Conservation (phyloP, 2,797 vertebrate genomes). For the Megaceryle alcyon region DNA sequence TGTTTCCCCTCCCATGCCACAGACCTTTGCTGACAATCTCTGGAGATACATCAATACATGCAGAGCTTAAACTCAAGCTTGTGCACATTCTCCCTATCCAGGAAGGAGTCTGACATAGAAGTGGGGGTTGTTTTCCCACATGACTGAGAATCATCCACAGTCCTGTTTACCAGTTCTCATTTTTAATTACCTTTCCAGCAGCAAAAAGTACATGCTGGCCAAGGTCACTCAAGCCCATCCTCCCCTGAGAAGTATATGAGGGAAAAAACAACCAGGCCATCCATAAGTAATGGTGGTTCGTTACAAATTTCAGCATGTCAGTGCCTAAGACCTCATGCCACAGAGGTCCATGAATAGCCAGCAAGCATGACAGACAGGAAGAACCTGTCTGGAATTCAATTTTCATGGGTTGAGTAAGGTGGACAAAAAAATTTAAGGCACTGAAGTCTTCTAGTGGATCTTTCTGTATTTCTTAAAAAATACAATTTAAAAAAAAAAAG, state of each 20-base stretch:
- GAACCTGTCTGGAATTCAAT: not conserved
- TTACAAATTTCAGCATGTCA: not conserved
- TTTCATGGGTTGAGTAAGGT: not conserved
- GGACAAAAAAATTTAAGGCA: not conserved
- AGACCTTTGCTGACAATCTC: not conserved
- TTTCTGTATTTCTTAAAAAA: not conserved
- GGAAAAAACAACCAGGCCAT: not conserved
- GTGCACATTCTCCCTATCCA: not conserved
- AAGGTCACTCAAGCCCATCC: not conserved
- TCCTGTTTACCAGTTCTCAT: not conserved
- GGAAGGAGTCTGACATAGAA: not conserved
- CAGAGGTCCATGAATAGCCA: not conserved
- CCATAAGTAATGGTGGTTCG: not conserved
- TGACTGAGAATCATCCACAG: not conserved
- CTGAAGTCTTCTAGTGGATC: not conserved
- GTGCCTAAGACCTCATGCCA: not conserved
- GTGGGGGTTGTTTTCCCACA: not conserved
- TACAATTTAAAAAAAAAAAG: not conserved
- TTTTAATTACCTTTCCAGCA: conserved; percentile 59
- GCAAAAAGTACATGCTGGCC: not conserved
- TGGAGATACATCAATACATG: not conserved
- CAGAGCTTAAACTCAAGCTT: not conserved
- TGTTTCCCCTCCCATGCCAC: rapidly evolving
- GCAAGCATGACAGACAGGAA: not conserved
- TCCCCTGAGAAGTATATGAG: not conserved